phyloP scores from a whole-genome alignment of 2,888 invertebrate species.

The Pachliopta kotzebuea region DNA sequence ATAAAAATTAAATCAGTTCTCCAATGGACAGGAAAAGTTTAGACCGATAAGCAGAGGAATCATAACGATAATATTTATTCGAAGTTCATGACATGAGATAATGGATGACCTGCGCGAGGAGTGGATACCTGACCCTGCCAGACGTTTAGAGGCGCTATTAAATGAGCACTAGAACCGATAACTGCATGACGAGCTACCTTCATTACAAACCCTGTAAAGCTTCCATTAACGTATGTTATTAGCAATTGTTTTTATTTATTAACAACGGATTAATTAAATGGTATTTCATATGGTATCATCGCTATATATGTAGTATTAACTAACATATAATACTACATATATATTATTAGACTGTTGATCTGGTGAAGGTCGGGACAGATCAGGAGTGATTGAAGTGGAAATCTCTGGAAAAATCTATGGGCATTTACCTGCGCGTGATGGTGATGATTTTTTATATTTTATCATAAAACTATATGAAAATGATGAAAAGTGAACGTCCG shows the following conservation, averaged over 20 bases:
- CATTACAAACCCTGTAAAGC: conserved; percentile 3
- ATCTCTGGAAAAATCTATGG: too few relatives aligned
- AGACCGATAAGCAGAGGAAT: too few relatives aligned
- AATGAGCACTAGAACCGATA: conserved; percentile 6
- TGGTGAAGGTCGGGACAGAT: too few relatives aligned
- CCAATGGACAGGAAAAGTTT: too few relatives aligned
- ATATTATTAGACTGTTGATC: too few relatives aligned
- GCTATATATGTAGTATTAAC: neutral
- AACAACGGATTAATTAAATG: conserved; percentile 6
- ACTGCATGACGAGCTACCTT: conserved; percentile 7
- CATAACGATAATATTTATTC: neutral
- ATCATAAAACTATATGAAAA: too few relatives aligned
- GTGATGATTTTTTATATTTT: too few relatives aligned
- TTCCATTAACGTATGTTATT: conserved; percentile 12
- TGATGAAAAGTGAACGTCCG: too few relatives aligned
- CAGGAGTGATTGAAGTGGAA: too few relatives aligned
- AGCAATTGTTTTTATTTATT: conserved; percentile 14
- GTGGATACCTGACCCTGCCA: conserved; percentile 13
- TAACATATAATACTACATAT: too few relatives aligned
- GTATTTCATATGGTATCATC: conserved; percentile 5
- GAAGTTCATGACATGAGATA: conserved; percentile 4
- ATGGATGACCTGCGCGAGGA: conserved; percentile 1
- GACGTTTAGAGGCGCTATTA: conserved; percentile 6
- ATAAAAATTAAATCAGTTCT: too few relatives aligned
- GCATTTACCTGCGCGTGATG: too few relatives aligned